A percentile compares a stretch with the other conserved stretches of the same genome.
phyloP scores from a whole-genome alignment of 2,113 vertebrate species.

The rat (Rattus norvegicus) region GRCr8 NC_086032.1:82469501-82470000 shows the following conservation, averaged over 20 bases:
- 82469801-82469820: conserved; percentile 80
- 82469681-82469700: conserved; percentile 15
- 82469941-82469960: conserved; percentile 4
- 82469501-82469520: not conserved
- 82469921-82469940: not conserved
- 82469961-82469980: conserved; percentile 40
- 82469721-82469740: conserved; percentile 75
- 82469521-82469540: not conserved
- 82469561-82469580: not conserved
- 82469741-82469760: conserved; percentile 80
- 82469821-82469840: conserved; percentile 76
- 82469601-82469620: conserved; percentile 40
- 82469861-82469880: conserved; percentile 62
- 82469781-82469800: conserved; percentile 81
- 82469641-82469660: not conserved
- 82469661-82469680: not conserved
- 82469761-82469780: conserved; percentile 77
- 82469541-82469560: not conserved
- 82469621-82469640: not conserved
- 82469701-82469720: conserved; percentile 68
- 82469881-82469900: conserved; percentile 47
- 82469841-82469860: conserved; percentile 57
- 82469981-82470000: conserved; percentile 30
- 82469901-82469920: not conserved
- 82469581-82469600: conserved; percentile 31